These are phyloP conservation scores for Mustela lutreola DNA, from an alignment of 2,113 vertebrate genomes.

Conservation along the genomic window DNA sequence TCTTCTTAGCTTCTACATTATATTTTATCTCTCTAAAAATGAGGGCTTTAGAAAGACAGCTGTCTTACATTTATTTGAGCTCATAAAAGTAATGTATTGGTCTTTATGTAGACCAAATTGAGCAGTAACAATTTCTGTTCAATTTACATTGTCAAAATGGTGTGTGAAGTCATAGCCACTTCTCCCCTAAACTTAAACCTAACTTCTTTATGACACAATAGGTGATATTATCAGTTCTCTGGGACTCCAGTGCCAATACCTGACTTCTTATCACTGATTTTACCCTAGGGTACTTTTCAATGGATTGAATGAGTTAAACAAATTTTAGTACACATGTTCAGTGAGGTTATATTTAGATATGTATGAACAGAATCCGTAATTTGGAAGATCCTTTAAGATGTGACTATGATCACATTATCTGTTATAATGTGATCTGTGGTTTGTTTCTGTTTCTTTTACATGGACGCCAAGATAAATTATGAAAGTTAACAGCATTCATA, in stretches of 20 bases:
- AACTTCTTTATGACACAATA: neutral
- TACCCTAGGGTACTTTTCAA: neutral
- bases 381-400: neutral
- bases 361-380: neutral
- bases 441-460: neutral
- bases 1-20: neutral
- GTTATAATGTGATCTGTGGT: neutral
- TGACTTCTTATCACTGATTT: neutral
- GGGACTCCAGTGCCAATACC: neutral
- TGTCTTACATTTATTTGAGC: neutral
- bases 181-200: neutral
- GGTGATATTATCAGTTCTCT: neutral
- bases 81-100: slow-evolving; percentile 35
- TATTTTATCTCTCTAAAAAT: slow-evolving; percentile 23
- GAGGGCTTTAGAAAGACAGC: slow-evolving; percentile 16
- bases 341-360: neutral
- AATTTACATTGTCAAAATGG: neutral
- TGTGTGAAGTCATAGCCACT: neutral
- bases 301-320: neutral
- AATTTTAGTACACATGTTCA: neutral
- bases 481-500: neutral
- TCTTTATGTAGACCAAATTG: slow-evolving; percentile 14
- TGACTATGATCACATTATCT: neutral
- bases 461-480: neutral
- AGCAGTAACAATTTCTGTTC: neutral